These are phyloP conservation scores for Ctenodactylus gundi DNA, from an alignment of 2,113 vertebrate genomes.

Conservation along the genomic window DNA sequence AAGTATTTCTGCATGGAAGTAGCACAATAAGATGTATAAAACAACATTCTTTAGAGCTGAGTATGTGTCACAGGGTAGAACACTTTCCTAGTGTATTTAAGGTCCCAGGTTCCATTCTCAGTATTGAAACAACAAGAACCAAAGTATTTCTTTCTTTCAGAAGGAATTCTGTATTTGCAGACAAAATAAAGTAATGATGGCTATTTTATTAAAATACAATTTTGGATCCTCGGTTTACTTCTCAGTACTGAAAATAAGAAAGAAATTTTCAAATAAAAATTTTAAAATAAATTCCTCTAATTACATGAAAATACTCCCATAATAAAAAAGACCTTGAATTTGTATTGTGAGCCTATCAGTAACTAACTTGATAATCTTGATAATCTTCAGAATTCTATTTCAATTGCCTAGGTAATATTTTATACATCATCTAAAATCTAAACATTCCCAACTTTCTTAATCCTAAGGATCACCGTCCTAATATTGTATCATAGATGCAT, in stretches of 20 bases:
- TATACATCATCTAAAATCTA: not conserved
- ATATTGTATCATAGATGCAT: no score
- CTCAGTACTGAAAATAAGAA: not conserved
- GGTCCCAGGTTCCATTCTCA: no score
- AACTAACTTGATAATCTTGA: not conserved
- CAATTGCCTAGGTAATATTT: not conserved
- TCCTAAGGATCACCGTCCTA: not conserved
- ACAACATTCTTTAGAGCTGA: not conserved
- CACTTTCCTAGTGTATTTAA: not conserved
- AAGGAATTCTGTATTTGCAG: no score
- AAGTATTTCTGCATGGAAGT: not conserved
- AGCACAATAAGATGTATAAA: not conserved
- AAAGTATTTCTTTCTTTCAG: not conserved
- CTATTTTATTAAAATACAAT: not conserved
- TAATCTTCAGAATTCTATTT: slow-evolving; percentile 16
- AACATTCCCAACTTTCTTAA: not conserved
- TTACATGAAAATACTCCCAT: not conserved
- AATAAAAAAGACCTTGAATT: not conserved
- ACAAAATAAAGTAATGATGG: not conserved
- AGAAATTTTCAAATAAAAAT: not conserved
- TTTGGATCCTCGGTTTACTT: no score
- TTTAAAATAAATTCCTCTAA: not conserved
- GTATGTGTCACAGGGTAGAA: not conserved
- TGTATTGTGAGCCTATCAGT: not conserved
- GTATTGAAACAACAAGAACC: no score